phyloP scores from a whole-genome alignment of 2,797 vertebrate genomes.

The Lerista edwardsae region DNA sequence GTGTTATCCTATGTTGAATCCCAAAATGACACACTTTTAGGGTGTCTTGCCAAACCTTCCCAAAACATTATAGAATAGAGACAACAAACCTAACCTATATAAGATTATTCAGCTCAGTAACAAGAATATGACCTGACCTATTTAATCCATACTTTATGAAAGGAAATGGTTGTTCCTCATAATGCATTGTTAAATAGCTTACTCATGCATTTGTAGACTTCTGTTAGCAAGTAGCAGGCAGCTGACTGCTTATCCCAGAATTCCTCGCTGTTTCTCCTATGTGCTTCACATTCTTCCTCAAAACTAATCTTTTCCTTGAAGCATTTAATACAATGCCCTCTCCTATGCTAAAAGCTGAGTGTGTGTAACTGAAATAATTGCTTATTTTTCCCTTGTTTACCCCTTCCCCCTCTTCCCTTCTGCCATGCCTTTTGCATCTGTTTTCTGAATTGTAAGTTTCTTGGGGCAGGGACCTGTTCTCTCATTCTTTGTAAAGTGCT shows the following conservation, averaged over 20 bases:
- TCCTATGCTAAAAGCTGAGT: no score
- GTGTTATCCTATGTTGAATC: background rate
- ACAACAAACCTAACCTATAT: background rate
- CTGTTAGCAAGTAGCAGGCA: background rate
- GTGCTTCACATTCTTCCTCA: no score
- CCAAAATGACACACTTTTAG: background rate
- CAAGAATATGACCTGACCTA: background rate
- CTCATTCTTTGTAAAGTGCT: no score
- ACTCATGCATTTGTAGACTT: background rate
- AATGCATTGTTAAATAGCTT: background rate
- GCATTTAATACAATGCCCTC: no score
- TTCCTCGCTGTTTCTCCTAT: no score
- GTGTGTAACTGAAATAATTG: no score
- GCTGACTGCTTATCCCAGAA: no score
- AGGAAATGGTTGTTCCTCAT: background rate
- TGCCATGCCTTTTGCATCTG: background rate
- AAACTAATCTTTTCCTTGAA: no score
- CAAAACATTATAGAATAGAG: background rate
- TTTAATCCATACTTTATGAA: background rate
- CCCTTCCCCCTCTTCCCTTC: no score
- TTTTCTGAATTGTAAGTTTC: no score
- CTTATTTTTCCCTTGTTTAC: no score
- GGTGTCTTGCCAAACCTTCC: background rate
- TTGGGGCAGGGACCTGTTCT: no score
- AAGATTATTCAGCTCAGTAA: background rate